These are phyloP conservation scores for Lepidurus couesii DNA, from an alignment of 1,140 invertebrate species.

Conservation along the genomic window DNA sequence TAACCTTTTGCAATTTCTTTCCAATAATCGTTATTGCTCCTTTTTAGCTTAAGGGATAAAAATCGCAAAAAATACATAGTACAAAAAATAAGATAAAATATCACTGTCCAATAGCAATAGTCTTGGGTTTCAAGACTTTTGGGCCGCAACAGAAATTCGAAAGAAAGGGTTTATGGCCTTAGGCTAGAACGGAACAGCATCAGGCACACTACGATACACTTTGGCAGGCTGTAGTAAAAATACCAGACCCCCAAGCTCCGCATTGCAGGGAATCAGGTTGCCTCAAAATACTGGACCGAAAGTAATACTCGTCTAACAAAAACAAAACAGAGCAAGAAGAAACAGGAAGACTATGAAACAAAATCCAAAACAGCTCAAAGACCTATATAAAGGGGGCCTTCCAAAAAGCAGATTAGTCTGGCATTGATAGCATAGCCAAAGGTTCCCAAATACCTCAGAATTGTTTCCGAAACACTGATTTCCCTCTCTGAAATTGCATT, in stretches of 20 bases:
- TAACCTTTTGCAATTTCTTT: too few relatives aligned
- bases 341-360: not conserved
- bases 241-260: not conserved
- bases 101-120: too few relatives aligned
- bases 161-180: not conserved
- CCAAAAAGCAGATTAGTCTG: not conserved
- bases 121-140: not conserved
- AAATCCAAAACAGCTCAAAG: not conserved
- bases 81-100: too few relatives aligned
- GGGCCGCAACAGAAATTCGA: not conserved
- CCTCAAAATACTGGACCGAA: not conserved
- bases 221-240: not conserved
- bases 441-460: not conserved
- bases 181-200: not conserved
- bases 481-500: not conserved
- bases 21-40: too few relatives aligned
- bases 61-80: too few relatives aligned
- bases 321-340: not conserved
- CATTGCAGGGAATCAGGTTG: conserved; percentile 10
- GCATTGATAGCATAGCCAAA: not conserved
- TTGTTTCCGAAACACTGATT: not conserved
- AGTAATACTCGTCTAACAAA: not conserved
- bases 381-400: not conserved
- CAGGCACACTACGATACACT: not conserved
- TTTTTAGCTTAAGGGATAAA: too few relatives aligned